Evolutionary conservation across 2,113 vertebrate genomes (phyloP).

Genomic region (Hymenochirus boettgeri): DNA sequence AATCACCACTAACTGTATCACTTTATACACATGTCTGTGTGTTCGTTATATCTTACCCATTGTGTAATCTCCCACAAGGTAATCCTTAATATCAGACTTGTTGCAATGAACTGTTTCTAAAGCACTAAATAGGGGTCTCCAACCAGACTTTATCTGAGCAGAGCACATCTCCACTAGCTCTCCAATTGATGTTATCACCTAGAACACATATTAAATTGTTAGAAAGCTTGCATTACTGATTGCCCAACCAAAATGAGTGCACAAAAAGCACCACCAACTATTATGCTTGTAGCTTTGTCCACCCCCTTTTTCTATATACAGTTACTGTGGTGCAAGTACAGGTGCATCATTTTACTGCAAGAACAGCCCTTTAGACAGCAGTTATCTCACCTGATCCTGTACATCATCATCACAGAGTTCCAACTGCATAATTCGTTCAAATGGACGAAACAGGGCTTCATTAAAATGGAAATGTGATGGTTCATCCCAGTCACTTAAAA

Average conservation of each 20-base stretch:
- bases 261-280: too few species aligned
- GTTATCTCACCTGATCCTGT: slow-evolving; percentile 91
- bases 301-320: too few species aligned
- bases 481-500: slow-evolving; percentile 86
- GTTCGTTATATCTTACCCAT: slow-evolving; percentile 68
- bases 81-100: slow-evolving; percentile 88
- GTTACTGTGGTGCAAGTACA: too few species aligned
- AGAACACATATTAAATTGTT: slow-evolving; percentile 13
- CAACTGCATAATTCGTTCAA: slow-evolving; percentile 95
- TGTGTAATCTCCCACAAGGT: slow-evolving; percentile 87
- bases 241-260: too few species aligned
- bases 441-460: slow-evolving; percentile 89
- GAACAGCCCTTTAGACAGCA: too few species aligned
- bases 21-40: too few species aligned
- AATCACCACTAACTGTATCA: too few species aligned
- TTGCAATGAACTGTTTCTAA: slow-evolving; percentile 83
- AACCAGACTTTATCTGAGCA: slow-evolving; percentile 89
- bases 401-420: slow-evolving; percentile 95
- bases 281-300: too few species aligned
- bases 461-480: slow-evolving; percentile 91
- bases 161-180: slow-evolving; percentile 96
- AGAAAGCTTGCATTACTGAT: too few species aligned
- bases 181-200: slow-evolving; percentile 94
- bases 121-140: slow-evolving; percentile 93
- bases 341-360: too few species aligned